phyloP scores from a whole-genome alignment of 2,113 vertebrate species.

The Megatriorchis doriae region DNA sequence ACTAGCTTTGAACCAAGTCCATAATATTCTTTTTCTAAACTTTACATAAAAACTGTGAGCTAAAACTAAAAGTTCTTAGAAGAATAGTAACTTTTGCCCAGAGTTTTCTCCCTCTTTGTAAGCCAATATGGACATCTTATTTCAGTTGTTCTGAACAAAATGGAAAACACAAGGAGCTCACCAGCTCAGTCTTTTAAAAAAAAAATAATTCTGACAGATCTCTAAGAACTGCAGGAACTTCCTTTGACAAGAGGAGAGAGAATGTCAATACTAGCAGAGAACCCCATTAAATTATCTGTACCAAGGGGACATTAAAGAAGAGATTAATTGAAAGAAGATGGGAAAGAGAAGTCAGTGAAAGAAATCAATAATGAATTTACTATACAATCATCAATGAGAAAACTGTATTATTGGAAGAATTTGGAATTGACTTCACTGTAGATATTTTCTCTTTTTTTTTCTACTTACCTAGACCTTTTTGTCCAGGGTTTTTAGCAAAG shows the following conservation, averaged over 20 bases:
- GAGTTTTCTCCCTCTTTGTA: neutral
- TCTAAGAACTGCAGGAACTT: neutral
- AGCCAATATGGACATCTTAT: neutral
- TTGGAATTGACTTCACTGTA: neutral
- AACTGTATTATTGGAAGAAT: neutral
- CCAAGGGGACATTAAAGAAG: neutral
- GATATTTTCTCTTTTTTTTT: neutral
- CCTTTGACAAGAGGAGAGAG: neutral
- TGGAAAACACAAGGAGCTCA: neutral
- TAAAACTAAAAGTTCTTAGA: neutral
- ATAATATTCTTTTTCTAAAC: neutral
- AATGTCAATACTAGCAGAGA: neutral
- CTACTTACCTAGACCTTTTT: slow-evolving; percentile 92
- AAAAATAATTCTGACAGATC: neutral
- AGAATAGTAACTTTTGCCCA: neutral
- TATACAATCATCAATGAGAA: neutral
- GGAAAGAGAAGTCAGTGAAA: neutral
- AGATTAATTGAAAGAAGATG: neutral
- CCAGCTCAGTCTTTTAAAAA: neutral
- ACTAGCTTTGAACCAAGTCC: neutral
- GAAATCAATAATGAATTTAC: neutral
- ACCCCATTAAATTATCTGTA: neutral
- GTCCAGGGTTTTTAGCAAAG: slow-evolving; percentile 94
- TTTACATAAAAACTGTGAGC: neutral
- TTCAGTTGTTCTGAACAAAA: neutral